Conservation (phyloP, 2,797 vertebrate genomes). For the Girardinus metallicus region DNA sequence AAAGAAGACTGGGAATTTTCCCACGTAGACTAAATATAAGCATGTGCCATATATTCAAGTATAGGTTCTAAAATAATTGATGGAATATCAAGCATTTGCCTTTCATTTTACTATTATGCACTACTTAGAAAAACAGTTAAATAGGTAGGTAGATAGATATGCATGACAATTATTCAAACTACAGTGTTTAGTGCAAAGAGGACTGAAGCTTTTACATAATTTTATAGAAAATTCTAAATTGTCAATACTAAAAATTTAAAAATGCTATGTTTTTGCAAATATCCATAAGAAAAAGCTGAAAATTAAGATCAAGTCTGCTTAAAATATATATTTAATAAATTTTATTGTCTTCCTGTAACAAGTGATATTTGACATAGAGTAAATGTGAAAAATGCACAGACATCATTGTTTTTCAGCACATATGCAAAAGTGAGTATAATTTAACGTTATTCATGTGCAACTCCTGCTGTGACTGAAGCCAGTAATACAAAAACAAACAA, state of each 20-base stretch:
- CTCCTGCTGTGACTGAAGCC: neutral
- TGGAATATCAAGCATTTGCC: neutral
- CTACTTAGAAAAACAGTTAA: neutral
- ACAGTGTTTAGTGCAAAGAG: neutral
- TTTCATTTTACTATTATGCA: neutral
- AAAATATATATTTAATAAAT: neutral
- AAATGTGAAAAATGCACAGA: neutral
- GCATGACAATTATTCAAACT: neutral
- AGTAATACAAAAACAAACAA: neutral
- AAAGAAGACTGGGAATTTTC: too few species aligned
- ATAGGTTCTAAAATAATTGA: neutral
- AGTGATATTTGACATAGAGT: neutral
- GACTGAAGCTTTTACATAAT: neutral
- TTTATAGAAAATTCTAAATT: neutral
- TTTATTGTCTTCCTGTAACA: neutral
- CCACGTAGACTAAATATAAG: neutral
- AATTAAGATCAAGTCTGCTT: neutral
- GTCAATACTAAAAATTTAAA: neutral
- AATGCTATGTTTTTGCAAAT: neutral
- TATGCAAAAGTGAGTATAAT: neutral
- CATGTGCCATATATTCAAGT: too few species aligned
- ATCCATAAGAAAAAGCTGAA: neutral
- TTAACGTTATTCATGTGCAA: neutral
- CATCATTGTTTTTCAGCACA: neutral
- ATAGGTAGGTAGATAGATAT: neutral